Evolutionary conservation across 2,797 vertebrate genomes (phyloP).

Genomic region (Cyclopterus lumpus): DNA sequence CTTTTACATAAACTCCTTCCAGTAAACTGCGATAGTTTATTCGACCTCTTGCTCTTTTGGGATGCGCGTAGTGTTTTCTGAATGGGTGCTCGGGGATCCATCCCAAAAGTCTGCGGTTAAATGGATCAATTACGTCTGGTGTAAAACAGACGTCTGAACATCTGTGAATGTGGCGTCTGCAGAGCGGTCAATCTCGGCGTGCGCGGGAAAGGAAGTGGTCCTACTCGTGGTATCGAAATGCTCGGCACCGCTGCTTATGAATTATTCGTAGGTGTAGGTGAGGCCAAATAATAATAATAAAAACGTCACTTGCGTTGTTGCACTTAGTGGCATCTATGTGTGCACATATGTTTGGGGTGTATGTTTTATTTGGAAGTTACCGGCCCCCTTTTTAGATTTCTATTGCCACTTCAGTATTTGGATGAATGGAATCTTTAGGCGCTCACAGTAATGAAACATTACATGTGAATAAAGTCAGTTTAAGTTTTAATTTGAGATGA

Average conservation of each 20-base stretch:
- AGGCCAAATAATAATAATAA: not conserved
- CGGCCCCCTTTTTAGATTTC: not conserved
- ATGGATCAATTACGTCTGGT: not conserved
- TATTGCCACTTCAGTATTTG: not conserved
- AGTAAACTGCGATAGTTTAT: not conserved
- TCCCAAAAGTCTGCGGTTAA: not conserved
- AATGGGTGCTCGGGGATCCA: not conserved
- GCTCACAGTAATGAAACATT: not conserved
- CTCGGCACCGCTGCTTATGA: not conserved
- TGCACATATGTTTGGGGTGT: not conserved
- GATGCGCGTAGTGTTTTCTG: not conserved
- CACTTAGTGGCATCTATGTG: not conserved
- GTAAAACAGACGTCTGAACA: not conserved
- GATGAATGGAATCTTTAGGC: not conserved
- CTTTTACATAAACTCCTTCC: not conserved
- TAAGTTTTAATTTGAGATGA: not conserved
- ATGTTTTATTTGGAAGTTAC: not conserved
- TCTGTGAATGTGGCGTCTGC: not conserved
- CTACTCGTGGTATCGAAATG: conserved; percentile 11
- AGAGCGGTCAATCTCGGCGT: conserved; percentile 3
- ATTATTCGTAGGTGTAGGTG: not conserved
- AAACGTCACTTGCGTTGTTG: not conserved
- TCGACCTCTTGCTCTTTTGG: not conserved
- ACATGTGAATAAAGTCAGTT: not conserved
- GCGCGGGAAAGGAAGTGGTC: conserved; percentile 22